Base-by-base conservation (phyloP, 2,797 vertebrate species). In the Eulemur rubriventer region DNA sequence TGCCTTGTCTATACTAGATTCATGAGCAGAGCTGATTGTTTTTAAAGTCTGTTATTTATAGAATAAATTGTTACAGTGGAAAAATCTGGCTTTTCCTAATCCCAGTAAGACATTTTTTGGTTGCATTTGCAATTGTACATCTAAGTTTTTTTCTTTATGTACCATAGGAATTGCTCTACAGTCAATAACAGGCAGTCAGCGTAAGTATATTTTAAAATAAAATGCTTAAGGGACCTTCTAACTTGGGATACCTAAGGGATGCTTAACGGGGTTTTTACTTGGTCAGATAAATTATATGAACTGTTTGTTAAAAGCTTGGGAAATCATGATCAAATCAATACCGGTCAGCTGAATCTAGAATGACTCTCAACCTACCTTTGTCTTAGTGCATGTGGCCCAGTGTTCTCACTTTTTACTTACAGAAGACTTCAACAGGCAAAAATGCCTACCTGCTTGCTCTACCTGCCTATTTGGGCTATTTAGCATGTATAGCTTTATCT, bases 81-180 rank as follows among this genome's bases (percentile, higher is more conserved):
- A 94, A 95, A 87, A 38, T 81, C 7, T 84, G 46, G 1, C n/a
- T 85, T 86, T 90, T 91, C 48, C 92, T 91, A 90, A 26, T 92
- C 30, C 43, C 38, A 22, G 9, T 73, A 57, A 88, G 79, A 91
- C 67, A 59, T 87, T 89, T 75, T 4, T 78, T 78, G n/a, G 4
- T 86, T 95, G 9, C 30, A 50, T 86, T 96, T 96, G 18, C n/a
- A 95, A 12, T 78, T 93, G 4, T 76, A 80, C 16, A 63, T 72
- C 96, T 97, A 89, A 96, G 55, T 38, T 65, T 94, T 97, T 97
- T 95, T 94, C 38, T 97, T 96, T 96, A 55, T 96, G 38, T 95
- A 14, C 78, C 46, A 22, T 61, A 98, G 98, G 97, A 96, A 97
- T 98, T 94, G 91, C 97, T 93, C 95, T 97, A 43, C 94, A 98